Conservation (phyloP, 2,113 vertebrate species). For the Ardeotis arabs region DNA sequence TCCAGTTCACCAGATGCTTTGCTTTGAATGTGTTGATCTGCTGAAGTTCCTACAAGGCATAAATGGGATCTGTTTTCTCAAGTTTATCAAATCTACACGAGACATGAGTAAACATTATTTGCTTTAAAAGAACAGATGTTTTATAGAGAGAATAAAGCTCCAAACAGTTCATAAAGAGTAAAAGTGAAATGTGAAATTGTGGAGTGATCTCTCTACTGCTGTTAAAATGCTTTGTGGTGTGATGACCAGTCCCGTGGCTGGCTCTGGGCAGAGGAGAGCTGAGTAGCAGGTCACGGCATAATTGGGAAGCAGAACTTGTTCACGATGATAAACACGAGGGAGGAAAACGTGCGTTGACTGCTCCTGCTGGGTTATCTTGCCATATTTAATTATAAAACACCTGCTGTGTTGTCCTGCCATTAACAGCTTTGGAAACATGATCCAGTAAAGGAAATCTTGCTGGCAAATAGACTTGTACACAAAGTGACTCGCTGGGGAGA, state of each 20-base stretch:
- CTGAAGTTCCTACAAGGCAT: background rate
- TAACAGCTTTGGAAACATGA: conserved; percentile 7
- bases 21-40: background rate
- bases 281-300: background rate
- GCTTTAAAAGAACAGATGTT: background rate
- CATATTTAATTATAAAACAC: conserved; percentile 13
- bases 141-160: background rate
- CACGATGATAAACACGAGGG: background rate
- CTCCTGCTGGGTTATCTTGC: background rate
- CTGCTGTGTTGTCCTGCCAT: conserved; percentile 2
- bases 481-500: background rate
- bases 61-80: background rate
- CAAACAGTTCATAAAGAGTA: fast-evolving
- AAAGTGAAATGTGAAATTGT: background rate
- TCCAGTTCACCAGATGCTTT: background rate
- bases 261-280: background rate
- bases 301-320: background rate
- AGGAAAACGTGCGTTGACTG: background rate
- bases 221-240: background rate
- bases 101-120: background rate
- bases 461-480: background rate
- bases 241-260: background rate
- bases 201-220: background rate
- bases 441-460: background rate
- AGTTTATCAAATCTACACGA: background rate